Conservation (phyloP, 2,797 vertebrate genomes). For the Pseudocheirus occidentalis region DNA sequence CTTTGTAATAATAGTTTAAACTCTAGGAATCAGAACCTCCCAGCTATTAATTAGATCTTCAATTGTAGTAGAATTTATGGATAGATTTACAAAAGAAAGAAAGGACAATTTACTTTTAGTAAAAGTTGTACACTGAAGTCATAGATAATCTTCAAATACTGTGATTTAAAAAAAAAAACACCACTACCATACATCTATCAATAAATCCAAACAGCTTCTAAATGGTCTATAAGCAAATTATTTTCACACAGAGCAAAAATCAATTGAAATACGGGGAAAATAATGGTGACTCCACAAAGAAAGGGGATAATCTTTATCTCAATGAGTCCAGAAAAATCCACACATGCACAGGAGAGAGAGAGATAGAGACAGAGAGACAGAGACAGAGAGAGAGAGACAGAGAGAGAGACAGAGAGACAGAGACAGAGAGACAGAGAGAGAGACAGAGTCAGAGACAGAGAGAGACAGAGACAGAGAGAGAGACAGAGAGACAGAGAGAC, state of each 20-base stretch:
- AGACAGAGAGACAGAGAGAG: no score
- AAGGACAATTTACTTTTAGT: neutral
- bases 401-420: no score
- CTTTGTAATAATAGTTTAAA: no score
- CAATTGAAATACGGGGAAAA: neutral
- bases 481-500: no score
- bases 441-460: no score
- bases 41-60: neutral
- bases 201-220: neutral
- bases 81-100: neutral
- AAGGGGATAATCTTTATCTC: neutral
- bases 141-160: neutral
- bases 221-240: no score
- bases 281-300: neutral
- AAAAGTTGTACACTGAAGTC: fast-evolving
- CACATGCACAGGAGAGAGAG: no score
- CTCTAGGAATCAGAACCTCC: no score
- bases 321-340: neutral
- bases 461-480: no score
- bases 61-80: neutral
- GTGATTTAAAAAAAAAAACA: no score
- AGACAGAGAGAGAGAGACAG: no score
- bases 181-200: neutral
- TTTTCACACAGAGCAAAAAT: neutral
- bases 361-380: no score